These are phyloP conservation scores for Drosophila leonis DNA, from an alignment of 2,888 invertebrate genomes.

Conservation along the genomic window DNA sequence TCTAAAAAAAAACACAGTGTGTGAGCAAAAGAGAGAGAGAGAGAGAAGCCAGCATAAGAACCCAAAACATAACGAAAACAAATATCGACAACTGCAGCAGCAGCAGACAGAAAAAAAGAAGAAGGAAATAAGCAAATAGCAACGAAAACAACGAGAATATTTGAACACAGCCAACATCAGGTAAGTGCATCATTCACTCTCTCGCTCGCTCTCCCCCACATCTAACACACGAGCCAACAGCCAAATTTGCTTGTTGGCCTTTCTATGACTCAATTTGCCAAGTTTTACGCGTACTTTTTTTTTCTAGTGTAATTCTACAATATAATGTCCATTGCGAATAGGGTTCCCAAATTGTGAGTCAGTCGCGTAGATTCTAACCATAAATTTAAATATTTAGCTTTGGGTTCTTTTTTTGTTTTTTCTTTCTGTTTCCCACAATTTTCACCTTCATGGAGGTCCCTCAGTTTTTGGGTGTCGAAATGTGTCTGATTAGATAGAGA, in stretches of 20 bases:
- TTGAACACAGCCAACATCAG: slow-evolving; percentile 52
- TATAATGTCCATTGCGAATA: neutral
- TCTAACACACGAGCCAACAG: neutral
- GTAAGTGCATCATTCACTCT: slow-evolving; percentile 51
- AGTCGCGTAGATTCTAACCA: slow-evolving; percentile 25
- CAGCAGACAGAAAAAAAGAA: slow-evolving; percentile 21
- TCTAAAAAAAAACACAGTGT: slow-evolving; percentile 24
- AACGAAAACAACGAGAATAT: slow-evolving; percentile 41
- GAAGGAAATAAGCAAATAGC: slow-evolving; percentile 36
- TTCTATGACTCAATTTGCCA: slow-evolving; percentile 46
- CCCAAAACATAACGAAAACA: slow-evolving; percentile 50
- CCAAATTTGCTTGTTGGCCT: slow-evolving; percentile 15
- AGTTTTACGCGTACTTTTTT: neutral
- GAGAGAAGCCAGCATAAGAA: slow-evolving; percentile 40
- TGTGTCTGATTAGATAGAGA: slow-evolving; percentile 67
- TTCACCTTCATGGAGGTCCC: slow-evolving; percentile 24
- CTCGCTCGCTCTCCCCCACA: neutral
- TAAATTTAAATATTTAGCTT: slow-evolving; percentile 33
- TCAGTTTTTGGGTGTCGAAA: slow-evolving; percentile 16
- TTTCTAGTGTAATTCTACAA: slow-evolving; percentile 2
- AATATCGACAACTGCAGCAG: slow-evolving; percentile 59
- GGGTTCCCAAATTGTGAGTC: slow-evolving; percentile 34
- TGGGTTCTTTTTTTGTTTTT: slow-evolving; percentile 25
- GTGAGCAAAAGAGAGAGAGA: slow-evolving; percentile 15
- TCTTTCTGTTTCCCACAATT: neutral